phyloP scores from a whole-genome alignment of 2,888 invertebrate genomes.

The Eupithecia centaureata region DNA sequence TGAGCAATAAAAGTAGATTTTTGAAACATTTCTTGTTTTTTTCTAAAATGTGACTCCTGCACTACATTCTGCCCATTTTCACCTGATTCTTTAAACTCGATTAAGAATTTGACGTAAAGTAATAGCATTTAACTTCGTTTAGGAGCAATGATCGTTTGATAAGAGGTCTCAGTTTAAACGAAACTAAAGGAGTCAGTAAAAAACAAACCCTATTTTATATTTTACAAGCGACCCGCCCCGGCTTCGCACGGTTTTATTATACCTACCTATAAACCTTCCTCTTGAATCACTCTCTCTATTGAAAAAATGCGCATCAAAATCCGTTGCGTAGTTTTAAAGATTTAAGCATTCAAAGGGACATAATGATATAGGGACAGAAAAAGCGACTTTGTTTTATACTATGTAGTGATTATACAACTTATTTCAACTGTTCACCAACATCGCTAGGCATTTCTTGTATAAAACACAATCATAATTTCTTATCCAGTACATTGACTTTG shows the following conservation, averaged over 20 bases:
- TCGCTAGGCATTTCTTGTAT: slow-evolving; percentile 7
- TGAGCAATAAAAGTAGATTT: slow-evolving; percentile 23
- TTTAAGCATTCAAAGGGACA: no score
- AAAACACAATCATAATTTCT: slow-evolving; percentile 19
- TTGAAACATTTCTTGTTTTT: background rate
- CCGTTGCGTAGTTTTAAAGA: no score
- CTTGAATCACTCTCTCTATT: no score
- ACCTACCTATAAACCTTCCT: no score
- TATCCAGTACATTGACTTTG: slow-evolving; percentile 19
- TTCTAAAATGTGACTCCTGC: background rate
- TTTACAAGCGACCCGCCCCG: no score
- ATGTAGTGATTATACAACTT: slow-evolving; percentile 31
- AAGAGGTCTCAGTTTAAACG: no score
- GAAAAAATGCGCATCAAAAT: no score
- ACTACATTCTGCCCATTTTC: no score
- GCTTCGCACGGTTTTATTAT: no score
- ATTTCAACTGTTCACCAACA: slow-evolving; percentile 18
- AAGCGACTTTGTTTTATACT: no score
- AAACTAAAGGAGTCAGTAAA: background rate
- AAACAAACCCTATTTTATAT: slow-evolving; percentile 16
- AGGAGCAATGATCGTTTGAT: background rate
- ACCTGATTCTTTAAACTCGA: background rate
- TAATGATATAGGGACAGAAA: no score
- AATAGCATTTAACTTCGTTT: background rate
- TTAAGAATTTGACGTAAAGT: background rate